These are phyloP conservation scores for Tenthredo notha DNA, from an alignment of 2,888 invertebrate genomes.

Conservation along the genomic window DNA sequence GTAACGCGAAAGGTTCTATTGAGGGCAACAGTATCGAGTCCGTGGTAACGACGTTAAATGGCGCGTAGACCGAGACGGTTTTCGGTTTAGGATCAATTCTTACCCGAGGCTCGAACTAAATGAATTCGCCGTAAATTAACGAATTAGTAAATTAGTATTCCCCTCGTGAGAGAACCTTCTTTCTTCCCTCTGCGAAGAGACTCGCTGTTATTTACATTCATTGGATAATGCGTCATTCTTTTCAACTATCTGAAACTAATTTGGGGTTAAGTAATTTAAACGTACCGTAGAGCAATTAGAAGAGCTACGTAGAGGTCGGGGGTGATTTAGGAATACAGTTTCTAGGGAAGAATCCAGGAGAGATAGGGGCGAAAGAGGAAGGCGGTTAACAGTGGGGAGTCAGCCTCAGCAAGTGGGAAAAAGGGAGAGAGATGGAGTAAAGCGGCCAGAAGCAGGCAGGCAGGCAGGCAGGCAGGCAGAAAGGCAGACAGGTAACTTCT, in stretches of 20 bases:
- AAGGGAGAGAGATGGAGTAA: constrained; percentile 55
- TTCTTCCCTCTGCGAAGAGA: constrained; percentile 7
- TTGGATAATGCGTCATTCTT: constrained; percentile 71
- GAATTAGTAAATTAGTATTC: constrained; percentile 64
- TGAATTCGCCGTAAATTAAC: constrained; percentile 63
- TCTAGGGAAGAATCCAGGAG: constrained; percentile 62
- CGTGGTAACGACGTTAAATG: constrained; percentile 44
- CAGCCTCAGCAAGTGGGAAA: constrained; percentile 40
- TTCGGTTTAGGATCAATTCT: constrained; percentile 44
- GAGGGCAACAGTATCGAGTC: neutral
- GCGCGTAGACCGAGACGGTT: constrained; percentile 42
- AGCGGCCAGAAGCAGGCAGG: constrained; percentile 57
- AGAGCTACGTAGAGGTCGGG: constrained; percentile 69
- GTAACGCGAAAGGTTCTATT: constrained; percentile 7
- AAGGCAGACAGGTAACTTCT: constrained; percentile 72
- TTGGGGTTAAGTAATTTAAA: constrained; percentile 77
- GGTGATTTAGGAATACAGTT: constrained; percentile 75
- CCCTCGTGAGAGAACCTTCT: constrained; percentile 56
- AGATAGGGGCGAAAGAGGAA: constrained; percentile 7
- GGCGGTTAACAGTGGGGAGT: constrained; percentile 47
- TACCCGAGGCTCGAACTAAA: constrained; percentile 57
- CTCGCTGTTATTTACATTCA: constrained; percentile 61
- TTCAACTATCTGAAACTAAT: constrained; percentile 76
- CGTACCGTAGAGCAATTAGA: constrained; percentile 76
- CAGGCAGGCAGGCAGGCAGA: constrained; percentile 58